Conservation (phyloP, 1,140 invertebrate species). For the Orchesella cincta region DNA sequence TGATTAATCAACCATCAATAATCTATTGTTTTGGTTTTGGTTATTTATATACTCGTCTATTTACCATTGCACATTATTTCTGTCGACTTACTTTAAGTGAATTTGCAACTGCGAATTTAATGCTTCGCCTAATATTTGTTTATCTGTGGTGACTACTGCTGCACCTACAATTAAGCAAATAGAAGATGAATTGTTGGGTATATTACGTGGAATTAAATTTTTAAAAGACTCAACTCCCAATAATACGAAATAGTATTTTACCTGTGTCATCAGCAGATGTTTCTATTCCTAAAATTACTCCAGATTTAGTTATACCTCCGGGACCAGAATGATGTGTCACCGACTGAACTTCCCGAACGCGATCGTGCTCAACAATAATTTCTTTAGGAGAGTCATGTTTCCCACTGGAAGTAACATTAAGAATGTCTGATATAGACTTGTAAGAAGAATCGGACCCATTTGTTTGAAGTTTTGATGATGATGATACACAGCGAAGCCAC, state of each 20-base stretch:
- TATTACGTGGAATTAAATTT: neutral
- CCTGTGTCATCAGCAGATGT: conserved; percentile 99
- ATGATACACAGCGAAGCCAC: neutral
- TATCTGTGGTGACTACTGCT: conserved; percentile 74
- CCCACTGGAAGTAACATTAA: neutral
- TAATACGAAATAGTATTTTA: neutral
- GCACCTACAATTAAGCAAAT: conserved; percentile 55
- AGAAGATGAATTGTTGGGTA: neutral
- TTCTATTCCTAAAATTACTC: conserved; percentile 83
- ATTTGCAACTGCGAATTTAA: conserved; percentile 73
- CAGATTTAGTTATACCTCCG: conserved; percentile 27
- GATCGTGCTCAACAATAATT: neutral
- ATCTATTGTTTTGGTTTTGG: too few relatives aligned
- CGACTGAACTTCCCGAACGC: neutral
- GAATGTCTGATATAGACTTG: conserved; percentile 20
- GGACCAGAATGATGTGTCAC: conserved; percentile 2
- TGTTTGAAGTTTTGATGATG: neutral
- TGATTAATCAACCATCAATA: conserved; percentile 54
- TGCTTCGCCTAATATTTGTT: conserved; percentile 76
- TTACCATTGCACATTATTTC: too few relatives aligned
- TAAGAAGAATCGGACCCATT: neutral
- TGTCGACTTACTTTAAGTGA: conserved; percentile 67
- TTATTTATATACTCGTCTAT: neutral
- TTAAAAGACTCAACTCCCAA: too few relatives aligned
- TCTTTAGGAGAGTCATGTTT: neutral